phyloP scores from a whole-genome alignment of 2,888 invertebrate species.

The Drosophila subsilvestris region DNA sequence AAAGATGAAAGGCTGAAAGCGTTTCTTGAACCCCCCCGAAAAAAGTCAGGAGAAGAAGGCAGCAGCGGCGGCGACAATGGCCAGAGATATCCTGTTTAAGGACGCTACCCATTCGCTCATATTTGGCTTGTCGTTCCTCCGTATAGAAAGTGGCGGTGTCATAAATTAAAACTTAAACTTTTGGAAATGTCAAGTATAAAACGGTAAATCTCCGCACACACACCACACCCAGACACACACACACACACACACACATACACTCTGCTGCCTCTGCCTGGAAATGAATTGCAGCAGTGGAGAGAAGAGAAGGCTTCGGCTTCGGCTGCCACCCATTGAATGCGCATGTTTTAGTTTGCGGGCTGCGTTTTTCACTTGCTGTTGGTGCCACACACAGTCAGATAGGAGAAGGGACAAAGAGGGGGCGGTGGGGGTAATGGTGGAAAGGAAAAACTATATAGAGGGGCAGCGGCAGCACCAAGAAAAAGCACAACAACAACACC shows the following conservation, averaged over 20 bases:
- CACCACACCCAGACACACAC: slow-evolving; percentile 33
- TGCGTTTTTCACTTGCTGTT: slow-evolving; percentile 47
- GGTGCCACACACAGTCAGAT: slow-evolving; percentile 43
- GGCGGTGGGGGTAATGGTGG: slow-evolving; percentile 1
- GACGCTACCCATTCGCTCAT: slow-evolving; percentile 65
- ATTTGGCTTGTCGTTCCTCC: slow-evolving; percentile 73
- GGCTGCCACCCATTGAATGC: slow-evolving; percentile 67
- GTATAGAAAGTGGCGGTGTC: slow-evolving; percentile 83
- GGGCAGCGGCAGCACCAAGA: slow-evolving; percentile 50
- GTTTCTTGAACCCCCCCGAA: not conserved
- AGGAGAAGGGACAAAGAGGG: slow-evolving; percentile 15
- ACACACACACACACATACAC: slow-evolving; percentile 52
- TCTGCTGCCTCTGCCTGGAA: slow-evolving; percentile 57
- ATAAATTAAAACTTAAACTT: slow-evolving; percentile 85
- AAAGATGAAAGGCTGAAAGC: not conserved
- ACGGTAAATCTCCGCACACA: slow-evolving; percentile 84
- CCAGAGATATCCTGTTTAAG: slow-evolving; percentile 73
- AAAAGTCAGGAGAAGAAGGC: not conserved
- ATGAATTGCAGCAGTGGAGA: slow-evolving; percentile 70
- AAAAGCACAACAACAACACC: slow-evolving; percentile 71
- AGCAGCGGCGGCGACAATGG: slow-evolving; percentile 64
- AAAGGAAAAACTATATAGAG: slow-evolving; percentile 68
- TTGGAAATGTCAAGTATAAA: slow-evolving; percentile 84
- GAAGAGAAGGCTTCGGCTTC: slow-evolving; percentile 5
- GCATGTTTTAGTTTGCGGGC: slow-evolving; percentile 73